Conservation (phyloP, 2,113 vertebrate genomes). For the Hystrix cristata region DNA sequence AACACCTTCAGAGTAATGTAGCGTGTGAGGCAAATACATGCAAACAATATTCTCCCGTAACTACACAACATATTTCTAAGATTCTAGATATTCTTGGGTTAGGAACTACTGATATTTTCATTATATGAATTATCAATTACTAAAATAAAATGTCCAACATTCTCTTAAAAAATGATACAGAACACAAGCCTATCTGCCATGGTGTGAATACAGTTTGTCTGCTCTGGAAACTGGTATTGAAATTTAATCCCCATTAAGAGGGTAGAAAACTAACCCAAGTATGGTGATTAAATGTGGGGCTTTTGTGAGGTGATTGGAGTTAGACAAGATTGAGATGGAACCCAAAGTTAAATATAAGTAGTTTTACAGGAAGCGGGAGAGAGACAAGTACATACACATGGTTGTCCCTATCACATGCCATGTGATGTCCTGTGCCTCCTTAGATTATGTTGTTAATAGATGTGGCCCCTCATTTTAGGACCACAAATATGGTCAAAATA, state of each 20-base stretch:
- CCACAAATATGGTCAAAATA: not conserved
- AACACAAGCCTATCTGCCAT: not conserved
- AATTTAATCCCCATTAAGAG: not conserved
- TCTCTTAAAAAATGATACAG: not conserved
- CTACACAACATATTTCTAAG: not conserved
- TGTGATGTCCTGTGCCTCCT: not conserved
- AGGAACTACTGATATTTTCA: not conserved
- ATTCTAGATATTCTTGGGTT: not conserved
- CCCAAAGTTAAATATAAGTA: not conserved
- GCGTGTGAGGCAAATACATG: not conserved
- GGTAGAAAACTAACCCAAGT: not conserved
- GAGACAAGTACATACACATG: not conserved
- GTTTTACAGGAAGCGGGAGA: not conserved
- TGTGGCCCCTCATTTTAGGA: not conserved
- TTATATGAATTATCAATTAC: not conserved
- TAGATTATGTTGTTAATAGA: not conserved
- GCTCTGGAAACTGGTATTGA: not conserved
- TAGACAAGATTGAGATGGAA: not conserved
- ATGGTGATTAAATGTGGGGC: not conserved
- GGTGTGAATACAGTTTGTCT: not conserved
- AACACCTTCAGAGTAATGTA: not conserved
- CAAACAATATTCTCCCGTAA: not conserved
- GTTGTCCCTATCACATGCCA: not conserved
- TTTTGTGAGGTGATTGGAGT: not conserved
- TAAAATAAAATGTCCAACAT: not conserved